Conservation (phyloP, 1,140 invertebrate genomes). For the Manduca sexta region DNA sequence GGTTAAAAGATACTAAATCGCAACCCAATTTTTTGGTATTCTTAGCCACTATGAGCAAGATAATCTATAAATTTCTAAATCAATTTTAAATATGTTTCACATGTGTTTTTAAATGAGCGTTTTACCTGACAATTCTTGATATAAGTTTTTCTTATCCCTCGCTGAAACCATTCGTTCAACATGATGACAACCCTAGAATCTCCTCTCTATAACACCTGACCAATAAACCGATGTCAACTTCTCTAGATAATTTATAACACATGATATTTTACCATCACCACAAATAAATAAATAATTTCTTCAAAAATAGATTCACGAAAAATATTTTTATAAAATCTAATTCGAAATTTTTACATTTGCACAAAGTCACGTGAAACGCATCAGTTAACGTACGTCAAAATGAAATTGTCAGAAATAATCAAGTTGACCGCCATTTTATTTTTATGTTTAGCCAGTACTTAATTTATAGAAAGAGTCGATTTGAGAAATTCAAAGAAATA, state of each 20-base stretch:
- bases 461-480: too few species aligned
- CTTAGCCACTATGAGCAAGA: too few species aligned
- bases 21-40: too few species aligned
- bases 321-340: constrained; percentile 61
- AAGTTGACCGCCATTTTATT: constrained; percentile 11
- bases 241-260: constrained; percentile 53
- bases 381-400: constrained; percentile 41
- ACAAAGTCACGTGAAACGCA: constrained; percentile 46
- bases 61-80: too few species aligned
- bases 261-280: constrained; percentile 61
- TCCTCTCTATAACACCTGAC: constrained; percentile 31
- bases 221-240: constrained; percentile 24
- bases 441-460: background rate
- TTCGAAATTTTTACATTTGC: constrained; percentile 63
- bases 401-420: constrained; percentile 29
- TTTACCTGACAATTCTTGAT: constrained; percentile 46
- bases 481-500: too few species aligned
- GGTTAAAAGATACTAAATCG: too few species aligned
- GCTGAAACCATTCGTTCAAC: constrained; percentile 65
- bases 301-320: constrained; percentile 69
- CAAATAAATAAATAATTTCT: constrained; percentile 63
- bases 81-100: too few species aligned
- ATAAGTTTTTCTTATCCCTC: constrained; percentile 37
- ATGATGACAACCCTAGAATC: constrained; percentile 47
- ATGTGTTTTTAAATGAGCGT: too few species aligned